phyloP scores from a whole-genome alignment of 1,140 invertebrate genomes.

The Zaprionus tsacasi region DNA sequence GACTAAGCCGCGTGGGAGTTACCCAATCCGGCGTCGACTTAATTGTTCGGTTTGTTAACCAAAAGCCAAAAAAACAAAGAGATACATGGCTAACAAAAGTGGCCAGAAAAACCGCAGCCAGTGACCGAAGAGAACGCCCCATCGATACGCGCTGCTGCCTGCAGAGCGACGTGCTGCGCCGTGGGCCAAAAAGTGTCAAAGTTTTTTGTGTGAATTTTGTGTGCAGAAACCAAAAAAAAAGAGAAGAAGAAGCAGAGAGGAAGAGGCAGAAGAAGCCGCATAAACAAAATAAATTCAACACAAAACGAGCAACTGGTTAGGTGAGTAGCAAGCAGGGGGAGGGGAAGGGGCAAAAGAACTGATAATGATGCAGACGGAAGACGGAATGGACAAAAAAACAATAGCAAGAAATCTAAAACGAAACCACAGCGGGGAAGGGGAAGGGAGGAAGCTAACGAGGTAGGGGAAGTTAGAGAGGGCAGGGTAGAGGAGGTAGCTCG shows the following conservation, averaged over 20 bases:
- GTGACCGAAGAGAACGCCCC: conserved; percentile 54
- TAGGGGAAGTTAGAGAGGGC: neutral
- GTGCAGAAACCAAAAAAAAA: conserved; percentile 27
- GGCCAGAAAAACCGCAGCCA: conserved; percentile 50
- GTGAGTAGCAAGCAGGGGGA: conserved; percentile 41
- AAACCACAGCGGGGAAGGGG: neutral
- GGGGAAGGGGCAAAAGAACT: conserved; percentile 7
- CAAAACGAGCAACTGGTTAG: conserved; percentile 38
- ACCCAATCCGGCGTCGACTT: conserved; percentile 47
- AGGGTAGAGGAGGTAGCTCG: neutral
- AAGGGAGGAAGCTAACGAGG: neutral
- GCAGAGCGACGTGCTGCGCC: conserved; percentile 56
- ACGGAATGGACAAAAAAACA: neutral
- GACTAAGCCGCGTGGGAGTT: conserved; percentile 60
- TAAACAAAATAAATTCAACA: conserved; percentile 14
- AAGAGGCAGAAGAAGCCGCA: neutral
- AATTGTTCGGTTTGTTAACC: conserved; percentile 67
- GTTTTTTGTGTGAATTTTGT: conserved; percentile 61
- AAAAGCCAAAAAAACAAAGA: conserved; percentile 4
- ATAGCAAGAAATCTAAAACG: conserved; percentile 2
- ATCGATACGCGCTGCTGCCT: conserved; percentile 78
- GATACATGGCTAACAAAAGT: conserved; percentile 30
- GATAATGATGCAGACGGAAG: conserved; percentile 24
- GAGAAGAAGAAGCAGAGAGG: conserved; percentile 6
- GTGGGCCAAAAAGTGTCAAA: conserved; percentile 75